Conservation (phyloP, 2,797 vertebrate species). For the Spondyliosoma cantharus region DNA sequence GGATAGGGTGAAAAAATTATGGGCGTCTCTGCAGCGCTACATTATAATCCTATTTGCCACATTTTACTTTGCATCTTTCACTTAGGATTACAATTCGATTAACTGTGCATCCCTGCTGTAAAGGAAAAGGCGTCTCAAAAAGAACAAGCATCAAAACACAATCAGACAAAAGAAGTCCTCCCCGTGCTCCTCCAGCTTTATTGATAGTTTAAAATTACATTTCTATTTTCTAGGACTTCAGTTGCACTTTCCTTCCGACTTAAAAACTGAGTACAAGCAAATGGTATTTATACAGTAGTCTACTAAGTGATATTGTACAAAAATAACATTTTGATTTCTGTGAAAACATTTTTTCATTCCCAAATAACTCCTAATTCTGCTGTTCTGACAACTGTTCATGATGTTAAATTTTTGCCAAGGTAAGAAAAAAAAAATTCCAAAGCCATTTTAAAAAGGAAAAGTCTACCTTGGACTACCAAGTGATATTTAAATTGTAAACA, state of each 20-base stretch:
- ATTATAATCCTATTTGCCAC: too few relatives aligned
- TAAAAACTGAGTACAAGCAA: slow-evolving; percentile 99
- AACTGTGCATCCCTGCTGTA: neutral
- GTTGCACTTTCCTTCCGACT: slow-evolving; percentile 99
- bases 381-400: slow-evolving; percentile 80
- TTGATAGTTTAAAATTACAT: slow-evolving; percentile 99
- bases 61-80: too few relatives aligned
- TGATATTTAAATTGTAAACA: slow-evolving; percentile 87
- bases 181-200: slow-evolving; percentile 99
- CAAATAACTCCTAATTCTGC: slow-evolving; percentile 95
- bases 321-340: slow-evolving; percentile 99
- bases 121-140: neutral
- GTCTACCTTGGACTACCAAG: slow-evolving; percentile 86
- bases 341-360: slow-evolving; percentile 97
- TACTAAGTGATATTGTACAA: slow-evolving; percentile 99
- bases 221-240: slow-evolving; percentile 99
- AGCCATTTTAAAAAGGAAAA: slow-evolving; percentile 78
- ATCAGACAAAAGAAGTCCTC: slow-evolving; percentile 83
- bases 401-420: slow-evolving; percentile 85
- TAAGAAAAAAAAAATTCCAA: slow-evolving; percentile 81
- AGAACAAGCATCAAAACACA: neutral
- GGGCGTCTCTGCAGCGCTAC: too few relatives aligned
- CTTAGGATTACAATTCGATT: neutral
- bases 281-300: slow-evolving; percentile 99
- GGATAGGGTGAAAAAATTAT: too few relatives aligned